Evolutionary conservation across 2,797 vertebrate species (phyloP).

Genomic region (Tangara arthus): DNA sequence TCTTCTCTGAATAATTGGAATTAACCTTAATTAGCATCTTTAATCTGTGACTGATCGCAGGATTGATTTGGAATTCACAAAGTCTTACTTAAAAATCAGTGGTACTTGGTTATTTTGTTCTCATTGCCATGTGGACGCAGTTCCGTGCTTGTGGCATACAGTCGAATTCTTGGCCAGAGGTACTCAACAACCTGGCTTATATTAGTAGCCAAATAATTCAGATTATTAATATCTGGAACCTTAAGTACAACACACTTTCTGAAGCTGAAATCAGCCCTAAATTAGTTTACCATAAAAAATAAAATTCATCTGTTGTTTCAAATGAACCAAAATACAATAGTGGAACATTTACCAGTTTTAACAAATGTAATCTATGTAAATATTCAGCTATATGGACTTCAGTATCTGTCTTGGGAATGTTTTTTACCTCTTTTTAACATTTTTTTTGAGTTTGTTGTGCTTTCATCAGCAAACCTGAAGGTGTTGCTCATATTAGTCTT

Average conservation of each 20-base stretch:
- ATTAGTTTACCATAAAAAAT: not conserved
- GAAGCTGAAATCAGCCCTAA: not conserved
- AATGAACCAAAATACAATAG: not conserved
- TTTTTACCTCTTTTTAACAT: not conserved
- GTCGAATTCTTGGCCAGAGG: not conserved
- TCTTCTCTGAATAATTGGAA: not conserved
- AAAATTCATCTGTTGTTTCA: not conserved
- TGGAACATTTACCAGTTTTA: not conserved
- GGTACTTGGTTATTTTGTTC: not conserved
- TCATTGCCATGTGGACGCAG: fast-evolving
- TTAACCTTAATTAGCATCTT: not conserved
- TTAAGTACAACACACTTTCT: not conserved
- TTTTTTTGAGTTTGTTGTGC: not conserved
- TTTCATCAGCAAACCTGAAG: not conserved
- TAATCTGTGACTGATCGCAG: not conserved
- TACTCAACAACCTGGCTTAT: not conserved
- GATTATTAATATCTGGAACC: not conserved
- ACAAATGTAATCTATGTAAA: not conserved
- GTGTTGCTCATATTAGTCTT: not conserved
- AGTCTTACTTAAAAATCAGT: not conserved
- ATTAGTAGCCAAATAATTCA: not conserved
- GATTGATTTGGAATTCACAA: not conserved
- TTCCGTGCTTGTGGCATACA: fast-evolving
- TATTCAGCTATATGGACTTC: not conserved
- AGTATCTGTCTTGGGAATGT: not conserved